Base-by-base conservation (phyloP, 2,113 vertebrate genomes). In the Alethe diademata region DNA sequence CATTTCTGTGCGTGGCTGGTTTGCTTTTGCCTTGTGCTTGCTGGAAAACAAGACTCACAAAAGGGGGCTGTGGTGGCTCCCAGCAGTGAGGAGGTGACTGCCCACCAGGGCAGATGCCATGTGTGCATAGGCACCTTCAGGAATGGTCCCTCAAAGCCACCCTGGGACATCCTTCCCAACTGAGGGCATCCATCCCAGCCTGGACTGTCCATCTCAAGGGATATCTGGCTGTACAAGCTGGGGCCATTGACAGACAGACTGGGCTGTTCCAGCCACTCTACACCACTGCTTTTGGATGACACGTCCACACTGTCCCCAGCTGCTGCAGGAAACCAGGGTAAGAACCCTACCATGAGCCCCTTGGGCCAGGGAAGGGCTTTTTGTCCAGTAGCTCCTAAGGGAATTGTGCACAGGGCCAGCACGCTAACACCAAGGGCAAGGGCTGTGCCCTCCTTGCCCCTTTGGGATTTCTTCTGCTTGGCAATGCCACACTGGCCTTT, bases 11-110 rank as follows among this genome's bases (percentile, higher is more conserved):
- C 5, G 5, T 22, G 64, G 31, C 69, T 91, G 73, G 61, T 81
- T 15, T 67, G 70, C 48, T 78, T 93, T 82, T 75, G 78, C 92
- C 84, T 95, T 67, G 61, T 42, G 90, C 95, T 94, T 87, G 81
- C 87, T 91, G 83, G 78, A 48, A 93, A 90, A 81, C 8, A 8
- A 48, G 83, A 92, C 56, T 67, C 11, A 2, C 65, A 4, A 4
- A 47, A 61, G 0, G 26, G 56, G 61, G 45, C 69, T 67, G 38
- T 6, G 5, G 60, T 2, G 2, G 70, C 79, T 88, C 84, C 38
- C 40, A 35, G 78, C 61, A 82, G 45, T 47, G 23, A 50, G 61
- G 89, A 78, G 3, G 33, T 42, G 76, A 69, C 38, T 2, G 7
- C 54, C 66, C 78, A 88, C 61, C 61, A 35, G 61, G 12, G 40